phyloP scores from a whole-genome alignment of 2,113 vertebrate species.

The Sterna hirundo region DNA sequence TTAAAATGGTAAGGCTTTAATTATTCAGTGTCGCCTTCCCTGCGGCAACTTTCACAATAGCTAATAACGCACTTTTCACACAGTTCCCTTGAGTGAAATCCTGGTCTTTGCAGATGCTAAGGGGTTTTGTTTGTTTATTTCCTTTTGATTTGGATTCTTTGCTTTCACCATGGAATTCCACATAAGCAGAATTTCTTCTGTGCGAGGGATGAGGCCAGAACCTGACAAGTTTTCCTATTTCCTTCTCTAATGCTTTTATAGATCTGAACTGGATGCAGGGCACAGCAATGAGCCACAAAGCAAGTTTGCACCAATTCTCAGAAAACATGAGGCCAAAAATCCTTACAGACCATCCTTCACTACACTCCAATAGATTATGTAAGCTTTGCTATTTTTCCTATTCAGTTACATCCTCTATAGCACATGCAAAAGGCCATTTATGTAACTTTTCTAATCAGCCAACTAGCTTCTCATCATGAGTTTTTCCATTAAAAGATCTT shows the following conservation, averaged over 20 bases:
- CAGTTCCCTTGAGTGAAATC: neutral
- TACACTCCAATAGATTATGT: fast-evolving
- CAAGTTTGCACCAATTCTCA: neutral
- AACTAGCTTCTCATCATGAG: neutral
- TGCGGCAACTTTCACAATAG: neutral
- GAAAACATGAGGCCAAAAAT: neutral
- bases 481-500: neutral
- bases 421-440: neutral
- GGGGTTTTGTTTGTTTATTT: neutral
- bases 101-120: neutral
- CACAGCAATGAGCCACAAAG: neutral
- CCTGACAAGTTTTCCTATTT: neutral
- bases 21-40: neutral
- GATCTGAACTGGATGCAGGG: neutral
- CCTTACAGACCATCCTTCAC: neutral
- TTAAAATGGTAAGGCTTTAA: neutral
- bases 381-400: neutral
- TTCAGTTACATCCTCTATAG: neutral
- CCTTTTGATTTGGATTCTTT: neutral
- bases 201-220: neutral
- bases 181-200: neutral
- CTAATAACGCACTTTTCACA: neutral
- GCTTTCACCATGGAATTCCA: neutral
- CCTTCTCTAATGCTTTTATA: neutral
- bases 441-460: neutral